Base-by-base conservation (phyloP, 2,113 vertebrate species). In the Trachemys scripta region DNA sequence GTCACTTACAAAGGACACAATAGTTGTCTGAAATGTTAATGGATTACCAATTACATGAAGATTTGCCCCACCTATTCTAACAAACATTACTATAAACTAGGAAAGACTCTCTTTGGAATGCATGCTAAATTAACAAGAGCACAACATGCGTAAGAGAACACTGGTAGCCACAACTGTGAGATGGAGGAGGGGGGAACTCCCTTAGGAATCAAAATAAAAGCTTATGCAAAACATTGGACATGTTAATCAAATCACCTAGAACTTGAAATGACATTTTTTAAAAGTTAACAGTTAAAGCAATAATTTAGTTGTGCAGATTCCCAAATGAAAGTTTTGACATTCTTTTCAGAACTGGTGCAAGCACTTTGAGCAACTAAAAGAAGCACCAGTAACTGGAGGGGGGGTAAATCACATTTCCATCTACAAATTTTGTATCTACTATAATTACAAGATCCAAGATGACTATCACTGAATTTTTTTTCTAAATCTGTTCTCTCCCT, bases 181-280 rank as follows among this genome's bases (percentile, higher is more conserved):
- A 81, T 50, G 49, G 49, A 10, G 51, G 19, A 17, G 6, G 51
- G 19, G 6, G 17, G 17, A 85, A 69, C 24, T 62, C 86, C 86
- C 6, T 94, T 87, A 29, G 8, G 35, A 96, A 85, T 90, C 54
- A 83, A 81, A 95, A 88, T 8, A 83, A 42, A 80, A 87, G 59
- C 54, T 65, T 47, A 47, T 54, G 54, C 50, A 84, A 91, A 75
- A 94, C 50, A 89, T 8, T 51, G 47, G 95, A 87, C 72, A 38
- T 62, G 8, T 80, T 94, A 86, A 49, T 95, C 84, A 95, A 89
- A 94, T 78, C 76, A 85, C 25, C 10, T 29, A 65, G 91, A 97
- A 94, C 54, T 24, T 29, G 2, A 83, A 95, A 24, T 54, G 35
- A 57, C 4, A 42, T 85, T n/a, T 65, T 72, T 72, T 88, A 62